phyloP scores from a whole-genome alignment of 2,888 invertebrate species.

The Odontocerum albicorne region DNA sequence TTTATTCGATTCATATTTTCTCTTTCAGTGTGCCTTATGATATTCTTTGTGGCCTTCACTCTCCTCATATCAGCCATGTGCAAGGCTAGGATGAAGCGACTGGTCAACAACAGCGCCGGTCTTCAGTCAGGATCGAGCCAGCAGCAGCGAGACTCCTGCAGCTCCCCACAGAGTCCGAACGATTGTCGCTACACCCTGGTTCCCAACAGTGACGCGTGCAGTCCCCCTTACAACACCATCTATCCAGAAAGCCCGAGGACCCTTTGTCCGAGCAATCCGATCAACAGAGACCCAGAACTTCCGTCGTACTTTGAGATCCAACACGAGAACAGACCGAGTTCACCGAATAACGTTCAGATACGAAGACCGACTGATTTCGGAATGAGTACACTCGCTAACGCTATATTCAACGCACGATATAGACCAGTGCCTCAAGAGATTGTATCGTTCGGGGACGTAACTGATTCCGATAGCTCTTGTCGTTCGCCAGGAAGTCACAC shows the following conservation, averaged over 20 bases:
- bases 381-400: conserved; percentile 46
- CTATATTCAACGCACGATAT: conserved; percentile 49
- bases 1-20: too few relatives aligned
- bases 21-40: conserved; percentile 50
- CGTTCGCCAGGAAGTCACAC: conserved; percentile 33
- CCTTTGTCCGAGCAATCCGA: neutral
- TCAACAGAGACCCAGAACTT: conserved; percentile 1
- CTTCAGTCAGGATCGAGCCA: neutral
- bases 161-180: neutral
- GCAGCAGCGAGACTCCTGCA: neutral
- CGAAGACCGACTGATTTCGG: conserved; percentile 40
- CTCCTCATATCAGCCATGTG: conserved; percentile 54
- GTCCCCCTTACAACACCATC: neutral
- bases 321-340: neutral
- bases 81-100: conserved; percentile 56
- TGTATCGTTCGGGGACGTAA: conserved; percentile 19
- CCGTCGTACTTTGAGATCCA: conserved; percentile 23
- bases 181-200: conserved; percentile 19
- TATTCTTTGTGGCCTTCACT: conserved; percentile 56
- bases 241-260: neutral
- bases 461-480: conserved; percentile 33
- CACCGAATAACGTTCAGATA: conserved; percentile 10
- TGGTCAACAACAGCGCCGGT: conserved; percentile 43
- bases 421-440: conserved; percentile 41
- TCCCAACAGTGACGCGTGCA: conserved; percentile 2